Evolutionary conservation across 2,113 vertebrate species (phyloP).

Genomic region (Chloebia gouldiae): DNA sequence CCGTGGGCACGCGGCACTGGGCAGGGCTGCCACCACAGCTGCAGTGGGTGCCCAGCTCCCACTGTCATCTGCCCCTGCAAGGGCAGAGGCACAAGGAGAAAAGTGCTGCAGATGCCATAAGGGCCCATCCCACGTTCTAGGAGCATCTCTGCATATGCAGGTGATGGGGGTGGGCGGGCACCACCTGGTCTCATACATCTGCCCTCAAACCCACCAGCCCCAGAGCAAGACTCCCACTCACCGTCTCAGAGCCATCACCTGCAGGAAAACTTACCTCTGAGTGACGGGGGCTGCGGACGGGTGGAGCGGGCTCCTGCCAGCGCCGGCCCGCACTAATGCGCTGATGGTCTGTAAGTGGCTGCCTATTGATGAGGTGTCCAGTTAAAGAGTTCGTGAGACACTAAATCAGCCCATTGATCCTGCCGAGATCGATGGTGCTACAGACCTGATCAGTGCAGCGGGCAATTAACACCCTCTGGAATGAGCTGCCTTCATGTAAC

Average conservation of each 20-base stretch:
- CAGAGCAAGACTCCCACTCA: rapidly evolving
- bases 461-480: slow-evolving; percentile 77
- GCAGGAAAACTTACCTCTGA: slow-evolving; percentile 47
- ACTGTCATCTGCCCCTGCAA: background rate
- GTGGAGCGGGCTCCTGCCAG: background rate
- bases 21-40: background rate
- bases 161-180: rapidly evolving
- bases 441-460: slow-evolving; percentile 72
- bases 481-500: slow-evolving; percentile 71
- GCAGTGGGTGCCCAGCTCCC: too few species aligned
- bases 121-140: background rate
- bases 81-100: background rate
- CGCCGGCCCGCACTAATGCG: background rate
- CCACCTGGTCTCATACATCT: rapidly evolving
- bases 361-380: slow-evolving; percentile 84
- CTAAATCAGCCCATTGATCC: slow-evolving; percentile 88
- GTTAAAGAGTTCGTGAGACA: slow-evolving; percentile 83
- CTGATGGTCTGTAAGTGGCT: slow-evolving; percentile 76
- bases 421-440: slow-evolving; percentile 79
- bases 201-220: background rate
- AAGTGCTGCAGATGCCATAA: rapidly evolving
- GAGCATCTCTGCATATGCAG: background rate
- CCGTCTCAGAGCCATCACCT: background rate
- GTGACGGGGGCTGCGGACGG: background rate
- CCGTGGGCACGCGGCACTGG: rapidly evolving